Conservation (phyloP, 2,888 invertebrate species). For the Lepidonotus clava region DNA sequence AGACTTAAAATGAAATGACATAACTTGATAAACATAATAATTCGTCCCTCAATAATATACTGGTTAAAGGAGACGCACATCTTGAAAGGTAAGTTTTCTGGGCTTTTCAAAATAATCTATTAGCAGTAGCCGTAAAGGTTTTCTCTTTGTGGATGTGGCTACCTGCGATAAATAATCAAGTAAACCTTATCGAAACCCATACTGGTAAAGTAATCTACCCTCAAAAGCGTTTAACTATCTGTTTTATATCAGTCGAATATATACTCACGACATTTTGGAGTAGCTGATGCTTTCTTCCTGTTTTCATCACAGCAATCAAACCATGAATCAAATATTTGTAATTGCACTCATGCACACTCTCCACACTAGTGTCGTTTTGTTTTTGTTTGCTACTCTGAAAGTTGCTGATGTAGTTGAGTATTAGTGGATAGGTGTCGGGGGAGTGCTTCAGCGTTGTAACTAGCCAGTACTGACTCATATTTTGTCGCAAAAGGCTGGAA, state of each 20-base stretch:
- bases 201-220: too few species aligned
- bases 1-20: background rate
- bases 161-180: too few species aligned
- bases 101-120: too few species aligned
- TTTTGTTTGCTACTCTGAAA: background rate
- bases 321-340: conserved; percentile 12
- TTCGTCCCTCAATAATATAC: too few species aligned
- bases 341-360: background rate
- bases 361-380: background rate
- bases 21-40: background rate
- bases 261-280: background rate
- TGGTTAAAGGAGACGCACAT: too few species aligned
- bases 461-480: conserved; percentile 74
- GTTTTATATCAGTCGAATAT: too few species aligned
- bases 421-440: conserved; percentile 60
- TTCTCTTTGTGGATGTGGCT: too few species aligned
- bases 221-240: too few species aligned
- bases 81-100: too few species aligned
- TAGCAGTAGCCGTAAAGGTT: too few species aligned
- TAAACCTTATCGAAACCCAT: too few species aligned
- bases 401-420: background rate
- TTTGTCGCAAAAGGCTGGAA: conserved; percentile 74
- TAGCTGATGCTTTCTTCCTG: conserved; percentile 48
- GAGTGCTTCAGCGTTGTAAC: conserved; percentile 72
- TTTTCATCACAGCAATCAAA: conserved; percentile 48